Evolutionary conservation across 1,140 invertebrate genomes (phyloP).

Genomic region (Neodiprion lecontei): DNA sequence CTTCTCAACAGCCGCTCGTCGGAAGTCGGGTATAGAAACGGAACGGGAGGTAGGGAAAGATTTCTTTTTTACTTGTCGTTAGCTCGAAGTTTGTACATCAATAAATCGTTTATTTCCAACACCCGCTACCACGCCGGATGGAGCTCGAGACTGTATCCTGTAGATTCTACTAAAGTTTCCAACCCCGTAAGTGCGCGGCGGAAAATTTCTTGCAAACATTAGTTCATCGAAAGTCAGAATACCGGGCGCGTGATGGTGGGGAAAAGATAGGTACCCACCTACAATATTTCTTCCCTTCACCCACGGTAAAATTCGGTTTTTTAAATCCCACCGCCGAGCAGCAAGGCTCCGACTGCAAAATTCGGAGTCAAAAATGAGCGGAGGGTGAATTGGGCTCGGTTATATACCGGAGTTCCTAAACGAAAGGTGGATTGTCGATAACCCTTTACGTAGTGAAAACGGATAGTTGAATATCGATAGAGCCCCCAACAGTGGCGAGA

Average conservation of each 20-base stretch:
- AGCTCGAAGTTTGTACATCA: neutral
- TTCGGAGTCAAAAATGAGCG: too few relatives aligned
- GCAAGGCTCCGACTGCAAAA: too few relatives aligned
- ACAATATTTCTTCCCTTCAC: too few relatives aligned
- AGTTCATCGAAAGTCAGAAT: neutral
- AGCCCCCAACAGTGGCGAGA: neutral
- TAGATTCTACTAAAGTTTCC: neutral
- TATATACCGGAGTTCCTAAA: too few relatives aligned
- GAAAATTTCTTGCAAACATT: neutral
- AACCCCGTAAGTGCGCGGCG: neutral
- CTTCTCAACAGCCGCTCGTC: too few relatives aligned
- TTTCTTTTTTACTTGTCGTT: constrained; percentile 1
- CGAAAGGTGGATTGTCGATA: too few relatives aligned
- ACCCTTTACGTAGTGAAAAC: neutral
- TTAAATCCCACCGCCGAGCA: too few relatives aligned
- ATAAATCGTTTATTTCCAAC: neutral
- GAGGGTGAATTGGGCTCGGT: too few relatives aligned
- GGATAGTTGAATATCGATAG: neutral
- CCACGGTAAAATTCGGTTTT: too few relatives aligned
- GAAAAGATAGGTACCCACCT: too few relatives aligned
- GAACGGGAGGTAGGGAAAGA: neutral
- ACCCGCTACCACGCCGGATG: neutral
- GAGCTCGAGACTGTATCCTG: constrained; percentile 1
- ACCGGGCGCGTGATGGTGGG: neutral
- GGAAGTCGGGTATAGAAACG: too few relatives aligned